These are phyloP conservation scores for Chrysotoxum bicinctum DNA, from an alignment of 2,888 invertebrate genomes.

Conservation along the genomic window DNA sequence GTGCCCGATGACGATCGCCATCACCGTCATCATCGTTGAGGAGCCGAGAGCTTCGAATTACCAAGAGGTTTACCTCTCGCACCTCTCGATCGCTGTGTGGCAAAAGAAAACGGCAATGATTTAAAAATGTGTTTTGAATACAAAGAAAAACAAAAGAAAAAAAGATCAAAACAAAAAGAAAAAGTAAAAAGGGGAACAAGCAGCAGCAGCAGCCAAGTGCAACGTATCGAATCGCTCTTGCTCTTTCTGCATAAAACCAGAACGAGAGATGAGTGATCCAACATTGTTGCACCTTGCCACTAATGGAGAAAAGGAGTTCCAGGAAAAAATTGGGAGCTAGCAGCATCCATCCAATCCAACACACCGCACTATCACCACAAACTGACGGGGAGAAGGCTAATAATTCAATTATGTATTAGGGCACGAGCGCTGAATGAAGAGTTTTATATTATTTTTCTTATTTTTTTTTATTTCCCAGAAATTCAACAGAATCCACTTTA, in stretches of 20 bases:
- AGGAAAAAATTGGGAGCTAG: conserved; percentile 38
- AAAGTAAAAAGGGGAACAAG: conserved; percentile 22
- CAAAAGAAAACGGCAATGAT: conserved; percentile 47
- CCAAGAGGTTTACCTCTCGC: conserved; percentile 50
- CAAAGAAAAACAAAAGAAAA: not conserved
- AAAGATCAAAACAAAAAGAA: conserved; percentile 27
- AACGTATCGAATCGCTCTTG: conserved; percentile 41
- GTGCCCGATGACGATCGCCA: conserved; percentile 62
- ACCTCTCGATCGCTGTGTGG: conserved; percentile 39
- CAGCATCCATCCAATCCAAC: not conserved
- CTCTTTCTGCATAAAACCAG: conserved; percentile 23
- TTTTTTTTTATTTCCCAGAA: conserved; percentile 33
- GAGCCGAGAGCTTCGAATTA: conserved; percentile 53
- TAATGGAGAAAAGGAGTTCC: conserved; percentile 56
- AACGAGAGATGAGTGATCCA: conserved; percentile 65
- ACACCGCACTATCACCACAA: conserved; percentile 5
- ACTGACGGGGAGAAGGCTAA: conserved; percentile 35
- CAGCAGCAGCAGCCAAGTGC: conserved; percentile 35
- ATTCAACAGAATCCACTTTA: conserved; percentile 59
- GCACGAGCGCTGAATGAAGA: conserved; percentile 70
- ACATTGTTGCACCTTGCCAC: conserved; percentile 70
- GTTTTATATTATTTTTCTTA: conserved; percentile 26
- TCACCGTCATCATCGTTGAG: conserved; percentile 15
- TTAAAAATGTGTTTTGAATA: conserved; percentile 20
- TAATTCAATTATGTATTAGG: conserved; percentile 70